Conservation (phyloP, 2,888 invertebrate species). For the Oxystoma pomonae region DNA sequence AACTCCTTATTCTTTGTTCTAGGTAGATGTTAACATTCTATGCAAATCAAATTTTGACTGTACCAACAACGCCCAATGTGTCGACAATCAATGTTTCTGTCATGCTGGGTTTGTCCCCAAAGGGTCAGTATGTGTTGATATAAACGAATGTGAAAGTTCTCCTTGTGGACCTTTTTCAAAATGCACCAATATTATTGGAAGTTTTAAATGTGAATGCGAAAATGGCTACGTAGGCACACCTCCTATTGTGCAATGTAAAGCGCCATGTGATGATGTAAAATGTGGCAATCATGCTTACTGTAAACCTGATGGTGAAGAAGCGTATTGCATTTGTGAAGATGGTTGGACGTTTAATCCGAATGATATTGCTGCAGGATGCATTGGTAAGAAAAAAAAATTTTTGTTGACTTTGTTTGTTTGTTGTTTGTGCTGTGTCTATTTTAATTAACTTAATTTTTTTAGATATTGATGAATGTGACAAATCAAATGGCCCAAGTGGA, state of each 20-base stretch:
- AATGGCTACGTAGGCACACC: slow-evolving; percentile 80
- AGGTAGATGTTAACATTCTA: slow-evolving; percentile 80
- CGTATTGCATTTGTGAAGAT: slow-evolving; percentile 88
- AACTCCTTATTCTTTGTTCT: no score
- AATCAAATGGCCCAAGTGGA: slow-evolving; percentile 69
- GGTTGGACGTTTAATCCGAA: slow-evolving; percentile 91
- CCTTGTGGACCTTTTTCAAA: slow-evolving; percentile 73
- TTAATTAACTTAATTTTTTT: slow-evolving; percentile 18
- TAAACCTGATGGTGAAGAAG: slow-evolving; percentile 83
- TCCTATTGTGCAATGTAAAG: slow-evolving; percentile 75
- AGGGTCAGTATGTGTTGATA: slow-evolving; percentile 73
- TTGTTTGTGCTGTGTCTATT: slow-evolving; percentile 1
- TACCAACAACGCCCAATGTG: slow-evolving; percentile 87
- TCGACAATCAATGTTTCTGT: slow-evolving; percentile 85
- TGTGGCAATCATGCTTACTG: slow-evolving; percentile 87
- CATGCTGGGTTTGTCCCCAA: slow-evolving; percentile 80
- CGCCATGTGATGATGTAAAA: slow-evolving; percentile 87
- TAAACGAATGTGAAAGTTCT: slow-evolving; percentile 69
- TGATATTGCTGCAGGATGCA: slow-evolving; percentile 84
- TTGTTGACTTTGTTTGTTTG: neutral
- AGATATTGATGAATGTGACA: slow-evolving; percentile 91
- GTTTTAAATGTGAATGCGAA: slow-evolving; percentile 77
- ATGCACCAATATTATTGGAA: slow-evolving; percentile 77
- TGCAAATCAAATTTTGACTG: slow-evolving; percentile 88
- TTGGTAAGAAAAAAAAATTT: slow-evolving; percentile 49